A percentile compares a stretch with the other conserved stretches of the same genome.
Evolutionary conservation across 2,113 vertebrate species (phyloP).

Genomic region (Eolophus roseicapilla): DNA sequence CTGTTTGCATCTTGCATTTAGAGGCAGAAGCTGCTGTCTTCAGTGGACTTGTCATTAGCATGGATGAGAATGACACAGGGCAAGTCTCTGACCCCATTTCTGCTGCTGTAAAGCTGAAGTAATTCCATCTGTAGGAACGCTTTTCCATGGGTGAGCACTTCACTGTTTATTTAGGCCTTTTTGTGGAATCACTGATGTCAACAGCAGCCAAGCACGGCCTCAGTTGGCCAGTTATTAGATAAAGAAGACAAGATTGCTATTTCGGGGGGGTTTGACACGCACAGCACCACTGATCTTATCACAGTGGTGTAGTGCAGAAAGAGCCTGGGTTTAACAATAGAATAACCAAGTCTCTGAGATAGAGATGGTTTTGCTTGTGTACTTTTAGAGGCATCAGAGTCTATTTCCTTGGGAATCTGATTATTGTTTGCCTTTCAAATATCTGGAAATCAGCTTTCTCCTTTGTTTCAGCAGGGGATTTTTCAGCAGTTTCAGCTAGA

Average conservation of each 20-base stretch:
- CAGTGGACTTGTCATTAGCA: neutral
- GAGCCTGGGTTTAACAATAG: neutral
- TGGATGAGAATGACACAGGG: rapidly evolving
- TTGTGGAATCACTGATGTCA: neutral
- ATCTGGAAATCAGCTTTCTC: neutral
- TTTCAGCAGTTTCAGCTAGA: neutral
- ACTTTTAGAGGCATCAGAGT: neutral
- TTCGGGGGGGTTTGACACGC: neutral
- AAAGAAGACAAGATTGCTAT: neutral
- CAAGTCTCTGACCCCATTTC: neutral
- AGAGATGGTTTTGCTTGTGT: neutral
- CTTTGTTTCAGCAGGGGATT: neutral
- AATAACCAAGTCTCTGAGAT: neutral
- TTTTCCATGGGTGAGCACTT: neutral
- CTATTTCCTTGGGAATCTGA: neutral
- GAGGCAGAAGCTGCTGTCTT: neutral
- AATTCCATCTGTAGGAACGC: neutral
- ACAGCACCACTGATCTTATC: neutral
- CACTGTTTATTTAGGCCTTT: neutral
- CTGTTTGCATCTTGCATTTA: neutral
- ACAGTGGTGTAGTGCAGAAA: neutral
- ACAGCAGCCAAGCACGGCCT: neutral
- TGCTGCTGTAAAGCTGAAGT: neutral
- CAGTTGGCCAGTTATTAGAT: neutral
- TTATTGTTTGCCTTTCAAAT: neutral